phyloP scores from a whole-genome alignment of 2,888 invertebrate genomes.

The Drosophila atripex region DNA sequence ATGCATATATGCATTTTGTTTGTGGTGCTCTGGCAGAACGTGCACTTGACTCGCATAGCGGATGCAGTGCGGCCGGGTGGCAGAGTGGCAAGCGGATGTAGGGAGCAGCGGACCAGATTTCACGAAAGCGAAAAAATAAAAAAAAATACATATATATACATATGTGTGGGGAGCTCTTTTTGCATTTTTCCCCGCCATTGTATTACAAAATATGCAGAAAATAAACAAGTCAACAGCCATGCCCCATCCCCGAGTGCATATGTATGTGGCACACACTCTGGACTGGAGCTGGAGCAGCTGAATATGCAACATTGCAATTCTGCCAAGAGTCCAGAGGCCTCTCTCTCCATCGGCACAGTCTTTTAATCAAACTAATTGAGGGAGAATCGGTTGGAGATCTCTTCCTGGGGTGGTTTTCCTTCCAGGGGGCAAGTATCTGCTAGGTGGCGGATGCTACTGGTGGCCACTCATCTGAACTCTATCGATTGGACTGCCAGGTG shows the following conservation, averaged over 20 bases:
- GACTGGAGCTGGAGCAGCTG: neutral
- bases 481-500: conserved; percentile 16
- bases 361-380: conserved; percentile 38
- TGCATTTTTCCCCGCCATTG: neutral
- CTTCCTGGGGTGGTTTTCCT: neutral
- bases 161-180: conserved; percentile 34
- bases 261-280: conserved; percentile 17
- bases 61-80: neutral
- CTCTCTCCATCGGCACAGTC: neutral
- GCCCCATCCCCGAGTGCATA: neutral
- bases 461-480: conserved; percentile 15
- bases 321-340: neutral
- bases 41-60: conserved; percentile 32
- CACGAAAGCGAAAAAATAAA: conserved; percentile 17
- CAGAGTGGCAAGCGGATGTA: neutral
- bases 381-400: neutral
- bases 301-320: conserved; percentile 22
- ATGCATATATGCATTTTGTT: conserved; percentile 5
- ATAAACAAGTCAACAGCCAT: conserved; percentile 29
- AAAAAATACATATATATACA: too few relatives aligned
- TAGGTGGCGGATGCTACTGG: neutral
- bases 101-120: conserved; percentile 16
- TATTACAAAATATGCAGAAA: conserved; percentile 12
- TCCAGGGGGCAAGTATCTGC: too few relatives aligned
- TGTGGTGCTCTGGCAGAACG: conserved; percentile 24